Percentiles rank a stretch among this genome's conserved stretches.
Evolutionary conservation across 2,113 vertebrate species (phyloP).

Genomic region (Galbula dea): DNA sequence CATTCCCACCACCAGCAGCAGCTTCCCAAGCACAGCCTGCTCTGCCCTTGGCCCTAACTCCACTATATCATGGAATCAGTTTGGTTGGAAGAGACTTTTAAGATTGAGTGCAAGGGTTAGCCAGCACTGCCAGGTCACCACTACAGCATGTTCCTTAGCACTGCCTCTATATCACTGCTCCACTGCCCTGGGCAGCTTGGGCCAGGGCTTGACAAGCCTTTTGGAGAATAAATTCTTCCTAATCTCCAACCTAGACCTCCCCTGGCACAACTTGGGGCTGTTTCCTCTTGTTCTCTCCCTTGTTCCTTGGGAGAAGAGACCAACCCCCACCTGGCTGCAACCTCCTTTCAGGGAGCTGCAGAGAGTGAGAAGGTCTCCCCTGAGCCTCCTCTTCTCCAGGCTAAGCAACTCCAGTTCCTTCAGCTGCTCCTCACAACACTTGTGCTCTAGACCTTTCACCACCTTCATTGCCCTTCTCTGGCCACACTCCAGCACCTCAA

Average conservation of each 20-base stretch:
- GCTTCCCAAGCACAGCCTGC: not conserved
- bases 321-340: too few relatives aligned
- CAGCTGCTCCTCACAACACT: not conserved
- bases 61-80: not conserved
- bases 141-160: not conserved
- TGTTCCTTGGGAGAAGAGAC: too few relatives aligned
- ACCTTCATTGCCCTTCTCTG: not conserved
- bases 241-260: too few relatives aligned
- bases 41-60: not conserved
- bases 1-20: fast-evolving
- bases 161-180: not conserved
- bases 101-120: not conserved
- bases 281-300: not conserved
- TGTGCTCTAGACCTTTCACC: not conserved
- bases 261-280: too few relatives aligned
- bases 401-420: too few relatives aligned
- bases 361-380: too few relatives aligned
- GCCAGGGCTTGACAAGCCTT: too few relatives aligned
- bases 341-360: too few relatives aligned
- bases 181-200: not conserved
- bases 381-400: too few relatives aligned
- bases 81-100: not conserved
- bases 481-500: not conserved
- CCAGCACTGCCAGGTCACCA: not conserved
- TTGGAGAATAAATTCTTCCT: too few relatives aligned